Evolutionary conservation across 1,140 invertebrate species (phyloP), one percentile per base, ranked within the genome.

Genomic region (Drosophila ananassae): DNA sequence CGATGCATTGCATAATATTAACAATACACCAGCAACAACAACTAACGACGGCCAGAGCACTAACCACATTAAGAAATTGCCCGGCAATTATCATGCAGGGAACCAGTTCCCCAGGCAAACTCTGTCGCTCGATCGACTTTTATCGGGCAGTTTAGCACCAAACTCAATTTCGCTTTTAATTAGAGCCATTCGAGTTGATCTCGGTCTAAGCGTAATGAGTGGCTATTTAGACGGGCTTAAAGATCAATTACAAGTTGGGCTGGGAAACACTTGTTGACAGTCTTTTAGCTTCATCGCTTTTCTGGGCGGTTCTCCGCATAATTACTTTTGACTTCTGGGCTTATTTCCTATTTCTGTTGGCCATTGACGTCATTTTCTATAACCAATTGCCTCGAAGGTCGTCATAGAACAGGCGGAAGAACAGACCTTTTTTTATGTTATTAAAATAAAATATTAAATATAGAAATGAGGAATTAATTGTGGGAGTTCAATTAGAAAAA

Each of bases 131-230:
- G 39, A 47, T 75, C 57, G 59, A 32, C 48, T 28, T 13, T 68
- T 76, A 60, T 60, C 51, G 51, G 7, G 8, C 2, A 46, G 73
- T 47, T 84, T 60, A 60, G 53, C 73, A 66, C 50, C 73, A 62
- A 81, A 76, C 73, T 63, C 60, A 75, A 80, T 77, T 68, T 85
- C 24, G 68, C 74, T 74, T 77, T 87, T 87, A 85, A 87, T 85
- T 78, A 81, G 77, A 72, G 47, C 12, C 61, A 77, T 73, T 68
- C 30, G 30, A 50, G 59, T 57, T 67, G 77, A 71, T 58, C 59
- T 72, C 54, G 34, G 53, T 59, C 56, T 25, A 53, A 83, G 39
- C 73, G 78, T 77, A 71, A 71, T 84, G 75, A 62, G 50, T 24
- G 22, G 39, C 55, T 53, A 73, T 59, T 82, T 73, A 80, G 54